phyloP scores from a whole-genome alignment of 2,888 invertebrate species.

The Hemicrepidius hirtus region DNA sequence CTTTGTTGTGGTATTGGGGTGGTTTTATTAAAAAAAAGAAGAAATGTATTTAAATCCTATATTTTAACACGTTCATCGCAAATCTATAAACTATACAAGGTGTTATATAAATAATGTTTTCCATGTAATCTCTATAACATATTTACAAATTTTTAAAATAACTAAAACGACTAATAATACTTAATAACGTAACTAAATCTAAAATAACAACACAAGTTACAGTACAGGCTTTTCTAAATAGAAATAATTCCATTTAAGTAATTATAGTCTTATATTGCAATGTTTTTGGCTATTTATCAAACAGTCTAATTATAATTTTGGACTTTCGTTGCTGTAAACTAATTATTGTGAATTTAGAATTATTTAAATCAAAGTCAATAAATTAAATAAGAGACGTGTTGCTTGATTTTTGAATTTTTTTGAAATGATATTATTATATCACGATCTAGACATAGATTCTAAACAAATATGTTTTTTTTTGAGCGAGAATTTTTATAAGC shows the following conservation, averaged over 20 bases:
- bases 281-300: conserved; percentile 8
- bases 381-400: too few species aligned
- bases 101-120: conserved; percentile 57
- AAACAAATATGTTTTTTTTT: conserved; percentile 18
- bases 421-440: not conserved
- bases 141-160: conserved; percentile 42
- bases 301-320: not conserved
- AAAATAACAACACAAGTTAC: conserved; percentile 24
- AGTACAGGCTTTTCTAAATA: not conserved
- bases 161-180: conserved; percentile 25
- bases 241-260: not conserved
- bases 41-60: conserved; percentile 45
- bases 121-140: conserved; percentile 46
- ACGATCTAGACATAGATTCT: not conserved
- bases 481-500: conserved; percentile 28
- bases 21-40: not conserved
- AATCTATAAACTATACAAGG: conserved; percentile 61
- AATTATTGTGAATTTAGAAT: not conserved
- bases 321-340: conserved; percentile 24
- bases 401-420: not conserved
- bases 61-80: conserved; percentile 67
- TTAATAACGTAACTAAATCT: conserved; percentile 20
- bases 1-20: too few species aligned
- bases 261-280: not conserved
- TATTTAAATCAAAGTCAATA: not conserved